Evolutionary conservation across 2,797 vertebrate species (phyloP).

Genomic region (Menidia menidia): DNA sequence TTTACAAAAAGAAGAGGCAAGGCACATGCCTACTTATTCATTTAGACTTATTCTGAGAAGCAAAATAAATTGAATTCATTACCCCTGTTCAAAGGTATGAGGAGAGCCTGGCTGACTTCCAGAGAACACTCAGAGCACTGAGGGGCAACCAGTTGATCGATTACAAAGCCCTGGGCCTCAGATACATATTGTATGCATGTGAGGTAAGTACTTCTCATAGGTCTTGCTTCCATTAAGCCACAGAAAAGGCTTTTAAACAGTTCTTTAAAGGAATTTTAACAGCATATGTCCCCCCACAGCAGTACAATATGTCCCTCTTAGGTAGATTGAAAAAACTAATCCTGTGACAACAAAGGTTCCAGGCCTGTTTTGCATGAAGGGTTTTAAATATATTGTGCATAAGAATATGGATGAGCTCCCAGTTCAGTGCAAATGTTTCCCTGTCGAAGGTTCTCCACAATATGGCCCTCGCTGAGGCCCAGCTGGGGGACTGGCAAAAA

Average conservation of each 20-base stretch:
- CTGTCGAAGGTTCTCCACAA: slow-evolving; percentile 90
- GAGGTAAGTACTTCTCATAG: slow-evolving; percentile 84
- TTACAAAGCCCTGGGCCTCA: slow-evolving; percentile 94
- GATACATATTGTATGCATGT: slow-evolving; percentile 91
- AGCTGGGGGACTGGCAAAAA: slow-evolving; percentile 88
- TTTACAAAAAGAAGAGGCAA: slow-evolving; percentile 88
- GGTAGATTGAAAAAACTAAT: too few species aligned
- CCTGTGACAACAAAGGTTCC: too few species aligned
- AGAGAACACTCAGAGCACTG: slow-evolving; percentile 86
- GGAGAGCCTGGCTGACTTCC: slow-evolving; percentile 88
- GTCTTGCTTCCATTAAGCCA: too few species aligned
- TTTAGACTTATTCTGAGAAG: too few species aligned
- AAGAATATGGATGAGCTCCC: too few species aligned
- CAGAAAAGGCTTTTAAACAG: too few species aligned
- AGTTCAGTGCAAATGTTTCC: not conserved
- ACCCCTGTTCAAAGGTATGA: slow-evolving; percentile 82
- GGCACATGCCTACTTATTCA: slow-evolving; percentile 29
- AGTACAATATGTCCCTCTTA: too few species aligned
- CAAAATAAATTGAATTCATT: not conserved
- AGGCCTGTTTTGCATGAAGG: too few species aligned
- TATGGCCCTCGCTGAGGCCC: slow-evolving; percentile 85
- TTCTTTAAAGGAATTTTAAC: too few species aligned
- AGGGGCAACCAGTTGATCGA: slow-evolving; percentile 96
- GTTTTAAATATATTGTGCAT: not conserved
- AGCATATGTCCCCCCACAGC: too few species aligned